phyloP scores from a whole-genome alignment of 2,888 invertebrate species.

The Spicauda simplicius region DNA sequence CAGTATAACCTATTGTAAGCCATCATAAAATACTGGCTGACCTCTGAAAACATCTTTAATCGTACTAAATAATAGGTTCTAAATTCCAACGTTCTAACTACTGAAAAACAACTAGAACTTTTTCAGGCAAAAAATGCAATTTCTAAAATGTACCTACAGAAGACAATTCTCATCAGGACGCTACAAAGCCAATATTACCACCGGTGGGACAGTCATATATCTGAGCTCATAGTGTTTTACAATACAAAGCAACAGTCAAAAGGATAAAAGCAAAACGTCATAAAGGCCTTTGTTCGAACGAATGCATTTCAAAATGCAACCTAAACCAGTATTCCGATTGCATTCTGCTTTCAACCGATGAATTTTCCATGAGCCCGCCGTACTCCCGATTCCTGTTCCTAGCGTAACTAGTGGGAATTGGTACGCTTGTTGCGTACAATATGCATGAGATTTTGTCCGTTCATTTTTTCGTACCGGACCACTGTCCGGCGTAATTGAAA shows the following conservation, averaged over 20 bases:
- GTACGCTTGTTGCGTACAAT: conserved; percentile 74
- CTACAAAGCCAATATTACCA: not conserved
- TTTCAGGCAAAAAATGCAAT: not conserved
- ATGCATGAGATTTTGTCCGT: conserved; percentile 77
- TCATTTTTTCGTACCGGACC: conserved; percentile 69
- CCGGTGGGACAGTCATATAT: not conserved
- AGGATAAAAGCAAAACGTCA: conserved; percentile 40
- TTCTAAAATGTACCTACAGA: not conserved
- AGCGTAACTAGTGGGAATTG: conserved; percentile 74
- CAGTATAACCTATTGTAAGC: too few species aligned
- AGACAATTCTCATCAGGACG: not conserved
- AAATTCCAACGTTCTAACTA: too few species aligned
- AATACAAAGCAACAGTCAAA: conserved; percentile 47
- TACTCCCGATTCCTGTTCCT: conserved; percentile 51
- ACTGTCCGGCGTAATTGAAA: conserved; percentile 72
- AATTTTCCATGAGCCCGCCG: conserved; percentile 70
- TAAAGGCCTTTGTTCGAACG: conserved; percentile 56
- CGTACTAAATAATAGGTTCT: too few species aligned
- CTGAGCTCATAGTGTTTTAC: conserved; percentile 8
- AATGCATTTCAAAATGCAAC: conserved; percentile 66
- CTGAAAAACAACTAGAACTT: too few species aligned
- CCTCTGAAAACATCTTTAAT: too few species aligned
- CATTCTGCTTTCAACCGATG: conserved; percentile 73
- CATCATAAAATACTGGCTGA: too few species aligned
- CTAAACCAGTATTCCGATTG: conserved; percentile 72